phyloP scores from a whole-genome alignment of 1,140 invertebrate species.

The Drosophila nebulosa region DNA sequence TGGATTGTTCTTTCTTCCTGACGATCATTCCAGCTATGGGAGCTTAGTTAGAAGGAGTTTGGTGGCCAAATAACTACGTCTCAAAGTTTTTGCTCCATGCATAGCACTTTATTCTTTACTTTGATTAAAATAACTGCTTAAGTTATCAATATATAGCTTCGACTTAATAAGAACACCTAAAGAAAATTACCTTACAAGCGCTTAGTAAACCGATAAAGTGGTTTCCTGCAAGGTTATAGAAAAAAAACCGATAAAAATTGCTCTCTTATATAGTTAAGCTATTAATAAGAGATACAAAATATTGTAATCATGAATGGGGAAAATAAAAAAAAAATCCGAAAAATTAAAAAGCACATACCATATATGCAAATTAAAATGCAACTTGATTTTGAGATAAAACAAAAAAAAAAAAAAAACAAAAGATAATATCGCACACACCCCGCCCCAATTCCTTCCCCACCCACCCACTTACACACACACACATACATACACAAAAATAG shows the following conservation, averaged over 20 bases:
- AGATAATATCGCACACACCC: neutral
- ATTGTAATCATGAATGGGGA: neutral
- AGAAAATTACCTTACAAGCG: too few species aligned
- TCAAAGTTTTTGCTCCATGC: too few species aligned
- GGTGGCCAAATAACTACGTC: too few species aligned
- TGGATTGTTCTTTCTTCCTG: too few species aligned
- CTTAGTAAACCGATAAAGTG: neutral
- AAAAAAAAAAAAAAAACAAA: too few species aligned
- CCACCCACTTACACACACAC: neutral
- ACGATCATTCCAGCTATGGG: too few species aligned
- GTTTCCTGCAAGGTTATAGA: neutral
- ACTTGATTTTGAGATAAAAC: slow-evolving; percentile 37
- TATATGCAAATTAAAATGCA: slow-evolving; percentile 22
- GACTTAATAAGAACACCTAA: too few species aligned
- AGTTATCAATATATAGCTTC: too few species aligned
- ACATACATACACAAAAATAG: slow-evolving; percentile 30
- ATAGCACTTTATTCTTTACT: too few species aligned
- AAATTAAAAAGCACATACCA: slow-evolving; percentile 23
- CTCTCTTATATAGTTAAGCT: neutral
- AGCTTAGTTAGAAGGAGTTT: too few species aligned
- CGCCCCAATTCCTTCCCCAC: too few species aligned
- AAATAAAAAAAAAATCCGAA: slow-evolving; percentile 30
- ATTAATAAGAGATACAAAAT: neutral
- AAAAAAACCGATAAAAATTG: neutral
- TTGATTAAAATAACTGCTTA: too few species aligned